Conservation (phyloP, 2,113 vertebrate genomes). For the cat (Felis catus) region F.catus_Fca126_mat1.0 CM031412.1:135263001-135263500, state of each 20-base stretch:
- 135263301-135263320: conserved; percentile 31
- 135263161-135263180: conserved; percentile 29
- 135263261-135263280: conserved; percentile 48
- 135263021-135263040: background rate
- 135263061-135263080: background rate
- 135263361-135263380: conserved; percentile 57
- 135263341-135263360: conserved; percentile 62
- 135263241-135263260: conserved; percentile 53
- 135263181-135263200: background rate
- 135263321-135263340: background rate
- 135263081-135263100: conserved; percentile 17
- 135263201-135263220: background rate
- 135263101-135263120: conserved; percentile 10
- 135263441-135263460: conserved; percentile 40
- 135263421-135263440: background rate
- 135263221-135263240: conserved; percentile 40
- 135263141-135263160: conserved; percentile 49
- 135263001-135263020: conserved; percentile 7
- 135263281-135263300: conserved; percentile 43
- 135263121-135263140: background rate
- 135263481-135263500: conserved; percentile 52
- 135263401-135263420: conserved; percentile 38
- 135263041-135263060: background rate
- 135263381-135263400: conserved; percentile 54
- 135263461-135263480: conserved; percentile 51